These are phyloP conservation scores for Anas acuta DNA, from an alignment of 2,797 vertebrate genomes.

Conservation along the genomic window DNA sequence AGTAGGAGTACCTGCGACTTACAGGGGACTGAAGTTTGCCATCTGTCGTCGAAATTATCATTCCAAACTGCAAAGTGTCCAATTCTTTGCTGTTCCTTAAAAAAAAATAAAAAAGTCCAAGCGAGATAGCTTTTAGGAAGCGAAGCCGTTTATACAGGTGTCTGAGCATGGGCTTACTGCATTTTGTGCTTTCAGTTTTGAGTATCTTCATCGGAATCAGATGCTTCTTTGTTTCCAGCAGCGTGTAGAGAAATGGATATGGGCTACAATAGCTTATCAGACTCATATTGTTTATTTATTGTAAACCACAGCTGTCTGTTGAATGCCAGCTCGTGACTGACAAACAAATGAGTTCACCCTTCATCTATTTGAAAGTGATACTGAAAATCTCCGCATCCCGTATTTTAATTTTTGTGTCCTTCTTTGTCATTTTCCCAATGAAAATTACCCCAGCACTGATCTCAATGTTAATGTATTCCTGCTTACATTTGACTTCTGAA, in stretches of 20 bases:
- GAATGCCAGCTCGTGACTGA: conserved; percentile 47
- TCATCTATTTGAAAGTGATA: conserved; percentile 46
- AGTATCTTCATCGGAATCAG: background rate
- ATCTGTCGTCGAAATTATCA: background rate
- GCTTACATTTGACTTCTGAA: conserved; percentile 97
- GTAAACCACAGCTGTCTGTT: conserved; percentile 59
- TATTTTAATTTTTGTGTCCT: conserved; percentile 71
- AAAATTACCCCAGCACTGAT: conserved; percentile 76
- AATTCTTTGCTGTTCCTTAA: background rate
- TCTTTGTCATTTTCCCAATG: conserved; percentile 79
- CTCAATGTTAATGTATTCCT: conserved; percentile 97
- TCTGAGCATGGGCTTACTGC: fast-evolving
- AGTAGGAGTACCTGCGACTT: background rate
- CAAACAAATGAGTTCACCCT: conserved; percentile 53
- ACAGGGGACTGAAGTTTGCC: background rate
- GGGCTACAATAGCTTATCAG: conserved; percentile 43
- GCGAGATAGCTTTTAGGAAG: background rate
- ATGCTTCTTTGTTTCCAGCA: conserved; percentile 34
- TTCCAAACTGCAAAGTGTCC: fast-evolving
- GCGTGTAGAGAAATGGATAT: conserved; percentile 20
- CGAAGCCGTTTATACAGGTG: fast-evolving
- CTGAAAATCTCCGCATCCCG: background rate
- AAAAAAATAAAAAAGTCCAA: background rate
- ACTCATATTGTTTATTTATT: conserved; percentile 42
- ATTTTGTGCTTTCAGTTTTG: background rate